Conservation (phyloP, 2,797 vertebrate species). For the Calcarius lapponicus region DNA sequence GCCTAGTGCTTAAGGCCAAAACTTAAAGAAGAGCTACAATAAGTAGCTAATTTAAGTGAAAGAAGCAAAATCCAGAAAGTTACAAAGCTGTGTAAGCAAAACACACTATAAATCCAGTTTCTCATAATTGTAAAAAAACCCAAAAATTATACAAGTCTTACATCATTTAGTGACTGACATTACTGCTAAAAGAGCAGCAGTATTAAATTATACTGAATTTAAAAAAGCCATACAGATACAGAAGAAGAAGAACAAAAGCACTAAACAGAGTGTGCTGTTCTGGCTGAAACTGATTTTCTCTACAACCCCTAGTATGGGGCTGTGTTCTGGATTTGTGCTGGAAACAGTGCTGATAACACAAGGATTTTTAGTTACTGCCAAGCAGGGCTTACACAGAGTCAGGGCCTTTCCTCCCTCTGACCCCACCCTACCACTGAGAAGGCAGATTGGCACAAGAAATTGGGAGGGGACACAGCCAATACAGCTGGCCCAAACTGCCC, state of each 20-base stretch:
- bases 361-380: neutral
- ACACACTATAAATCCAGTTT: neutral
- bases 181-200: neutral
- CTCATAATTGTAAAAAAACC: fast-evolving
- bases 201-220: neutral
- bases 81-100: neutral
- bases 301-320: neutral
- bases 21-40: neutral
- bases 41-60: neutral
- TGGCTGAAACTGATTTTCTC: neutral
- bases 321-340: neutral
- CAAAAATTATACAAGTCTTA: neutral
- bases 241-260: neutral
- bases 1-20: neutral
- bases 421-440: too few relatives aligned
- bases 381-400: neutral
- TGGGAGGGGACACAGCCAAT: neutral
- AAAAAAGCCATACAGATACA: neutral
- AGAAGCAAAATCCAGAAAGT: neutral
- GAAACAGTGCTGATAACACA: neutral
- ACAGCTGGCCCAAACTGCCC: neutral
- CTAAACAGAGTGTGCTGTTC: neutral
- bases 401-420: neutral
- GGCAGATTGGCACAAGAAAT: fast-evolving
- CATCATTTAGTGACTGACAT: neutral